Conservation (phyloP, 2,797 vertebrate species). For the Sparus aurata region DNA sequence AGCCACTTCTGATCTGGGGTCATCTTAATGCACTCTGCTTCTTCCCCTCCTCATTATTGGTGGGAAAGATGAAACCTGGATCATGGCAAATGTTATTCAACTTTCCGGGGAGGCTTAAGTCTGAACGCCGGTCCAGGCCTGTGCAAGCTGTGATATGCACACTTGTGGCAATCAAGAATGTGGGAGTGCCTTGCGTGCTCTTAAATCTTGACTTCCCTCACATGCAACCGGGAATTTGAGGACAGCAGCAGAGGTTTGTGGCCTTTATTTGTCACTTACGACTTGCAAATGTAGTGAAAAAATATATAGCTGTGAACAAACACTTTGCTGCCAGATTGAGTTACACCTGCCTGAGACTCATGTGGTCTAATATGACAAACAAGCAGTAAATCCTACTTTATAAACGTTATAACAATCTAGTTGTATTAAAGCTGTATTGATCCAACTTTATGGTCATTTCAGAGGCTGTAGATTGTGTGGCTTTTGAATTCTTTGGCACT, state of each 20-base stretch:
- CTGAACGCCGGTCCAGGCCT: slow-evolving; percentile 57
- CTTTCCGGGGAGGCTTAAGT: slow-evolving; percentile 75
- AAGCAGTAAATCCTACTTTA: background rate
- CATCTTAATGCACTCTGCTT: slow-evolving; percentile 74
- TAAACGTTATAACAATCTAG: background rate
- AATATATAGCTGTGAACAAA: slow-evolving; percentile 1
- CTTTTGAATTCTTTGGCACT: background rate
- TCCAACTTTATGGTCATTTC: background rate
- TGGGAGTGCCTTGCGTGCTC: slow-evolving; percentile 69
- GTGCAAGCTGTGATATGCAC: slow-evolving; percentile 75
- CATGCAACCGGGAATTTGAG: slow-evolving; percentile 35
- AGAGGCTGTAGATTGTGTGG: background rate
- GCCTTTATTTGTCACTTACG: slow-evolving; percentile 12
- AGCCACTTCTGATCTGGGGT: slow-evolving; percentile 76
- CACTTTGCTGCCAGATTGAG: background rate
- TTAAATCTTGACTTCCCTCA: slow-evolving; percentile 55
- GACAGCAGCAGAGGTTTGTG: slow-evolving; percentile 10
- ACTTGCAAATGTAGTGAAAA: background rate
- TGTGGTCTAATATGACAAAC: background rate
- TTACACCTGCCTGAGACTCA: slow-evolving; percentile 1
- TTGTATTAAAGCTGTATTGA: background rate
- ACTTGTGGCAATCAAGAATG: slow-evolving; percentile 79
- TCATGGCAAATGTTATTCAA: slow-evolving; percentile 73
- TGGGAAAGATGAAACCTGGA: slow-evolving; percentile 75
- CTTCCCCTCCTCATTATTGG: slow-evolving; percentile 75